These are phyloP conservation scores for Serripes groenlandicus DNA, from an alignment of 2,888 invertebrate species.

Conservation along the genomic window DNA sequence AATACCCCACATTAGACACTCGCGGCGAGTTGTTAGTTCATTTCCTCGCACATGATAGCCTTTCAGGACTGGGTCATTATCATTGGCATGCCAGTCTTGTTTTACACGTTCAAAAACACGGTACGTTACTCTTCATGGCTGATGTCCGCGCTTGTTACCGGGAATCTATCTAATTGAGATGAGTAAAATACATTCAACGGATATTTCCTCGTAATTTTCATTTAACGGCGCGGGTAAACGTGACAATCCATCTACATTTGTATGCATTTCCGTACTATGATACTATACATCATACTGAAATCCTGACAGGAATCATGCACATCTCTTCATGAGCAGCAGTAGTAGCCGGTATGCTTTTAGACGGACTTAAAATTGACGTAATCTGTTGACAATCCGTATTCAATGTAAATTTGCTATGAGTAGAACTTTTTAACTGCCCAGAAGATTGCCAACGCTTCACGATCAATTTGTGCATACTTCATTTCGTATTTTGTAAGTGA, in stretches of 20 bases:
- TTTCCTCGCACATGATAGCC: conserved; percentile 30
- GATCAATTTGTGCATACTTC: conserved; percentile 83
- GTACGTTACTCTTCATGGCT: conserved; percentile 35
- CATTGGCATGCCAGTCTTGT: conserved; percentile 20
- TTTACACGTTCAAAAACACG: conserved; percentile 22
- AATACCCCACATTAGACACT: conserved; percentile 52
- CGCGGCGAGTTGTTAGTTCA: conserved; percentile 39
- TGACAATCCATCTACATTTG: conserved; percentile 82
- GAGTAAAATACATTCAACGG: conserved; percentile 29
- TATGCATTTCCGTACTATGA: conserved; percentile 72
- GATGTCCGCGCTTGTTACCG: conserved; percentile 48
- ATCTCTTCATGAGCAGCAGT: conserved; percentile 78
- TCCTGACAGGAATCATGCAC: conserved; percentile 76
- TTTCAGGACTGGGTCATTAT: conserved; percentile 27
- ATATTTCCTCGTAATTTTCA: not conserved
- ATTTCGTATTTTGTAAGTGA: conserved; percentile 85
- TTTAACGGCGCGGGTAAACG: conserved; percentile 62
- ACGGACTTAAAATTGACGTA: conserved; percentile 54
- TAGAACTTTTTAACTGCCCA: conserved; percentile 64
- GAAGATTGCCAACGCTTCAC: conserved; percentile 73
- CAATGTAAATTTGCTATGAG: conserved; percentile 71
- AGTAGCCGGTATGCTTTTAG: conserved; percentile 73
- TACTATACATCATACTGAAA: conserved; percentile 83
- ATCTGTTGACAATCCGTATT: conserved; percentile 84
- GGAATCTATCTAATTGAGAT: conserved; percentile 41